Conservation (phyloP, 1,140 invertebrate genomes). For the Hetaerina americana region DNA sequence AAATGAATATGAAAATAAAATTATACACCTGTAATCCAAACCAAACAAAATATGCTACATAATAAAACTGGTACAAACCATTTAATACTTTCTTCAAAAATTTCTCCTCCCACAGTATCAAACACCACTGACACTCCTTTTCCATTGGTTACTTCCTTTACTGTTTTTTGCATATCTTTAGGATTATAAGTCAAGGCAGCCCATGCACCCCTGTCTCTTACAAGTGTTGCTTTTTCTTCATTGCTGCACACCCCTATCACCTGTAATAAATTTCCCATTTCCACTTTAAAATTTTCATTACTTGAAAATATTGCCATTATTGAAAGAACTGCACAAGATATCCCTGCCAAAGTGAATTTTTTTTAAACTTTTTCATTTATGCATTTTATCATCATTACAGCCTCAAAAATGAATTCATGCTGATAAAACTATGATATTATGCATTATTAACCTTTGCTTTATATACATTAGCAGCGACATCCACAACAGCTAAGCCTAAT, state of each 20-base stretch:
- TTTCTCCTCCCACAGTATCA: conserved; percentile 41
- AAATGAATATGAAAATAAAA: no score
- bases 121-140: conserved; percentile 42
- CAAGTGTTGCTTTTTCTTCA: conserved; percentile 36
- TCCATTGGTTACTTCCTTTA: conserved; percentile 37
- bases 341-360: no score
- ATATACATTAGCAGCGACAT: conserved; percentile 46
- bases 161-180: conserved; percentile 35
- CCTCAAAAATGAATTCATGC: no score
- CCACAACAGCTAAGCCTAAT: conserved; percentile 43
- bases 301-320: not conserved
- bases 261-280: conserved; percentile 29
- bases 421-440: no score
- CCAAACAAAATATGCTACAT: no score
- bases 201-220: conserved; percentile 43
- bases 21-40: no score
- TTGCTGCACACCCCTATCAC: conserved; percentile 44
- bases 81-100: conserved; percentile 37
- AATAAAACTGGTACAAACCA: conserved; percentile 28
- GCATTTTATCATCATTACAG: no score
- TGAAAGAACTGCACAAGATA: no score
- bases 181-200: conserved; percentile 39
- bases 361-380: no score
- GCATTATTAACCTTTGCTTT: conserved; percentile 34
- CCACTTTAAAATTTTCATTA: not conserved